Evolutionary conservation across 2,888 invertebrate species (phyloP).

Genomic region (Chrysotoxum bicinctum): DNA sequence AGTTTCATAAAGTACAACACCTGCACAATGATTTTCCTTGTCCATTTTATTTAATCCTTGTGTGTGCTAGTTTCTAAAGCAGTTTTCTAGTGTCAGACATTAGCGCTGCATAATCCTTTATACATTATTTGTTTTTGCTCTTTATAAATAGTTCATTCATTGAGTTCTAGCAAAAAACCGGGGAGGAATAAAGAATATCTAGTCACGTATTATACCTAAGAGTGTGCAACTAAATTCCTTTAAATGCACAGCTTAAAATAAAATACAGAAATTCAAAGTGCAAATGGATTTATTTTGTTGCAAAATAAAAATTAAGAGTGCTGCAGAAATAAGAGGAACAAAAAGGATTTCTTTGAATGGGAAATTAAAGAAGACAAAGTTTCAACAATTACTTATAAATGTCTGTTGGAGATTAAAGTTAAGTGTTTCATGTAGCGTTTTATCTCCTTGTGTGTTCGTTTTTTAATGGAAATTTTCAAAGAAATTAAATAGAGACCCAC

Average conservation of each 20-base stretch:
- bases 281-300: background rate
- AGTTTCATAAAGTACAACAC: background rate
- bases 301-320: background rate
- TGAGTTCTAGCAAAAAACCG: background rate
- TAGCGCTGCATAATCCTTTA: background rate
- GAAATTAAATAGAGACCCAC: background rate
- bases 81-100: background rate
- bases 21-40: background rate
- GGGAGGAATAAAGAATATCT: background rate
- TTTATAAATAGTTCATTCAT: background rate
- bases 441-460: background rate
- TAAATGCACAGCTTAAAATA: background rate
- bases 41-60: constrained; percentile 23
- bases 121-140: background rate
- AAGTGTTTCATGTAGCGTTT: background rate
- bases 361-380: background rate
- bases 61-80: background rate
- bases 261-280: background rate
- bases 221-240: background rate
- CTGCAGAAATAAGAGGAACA: background rate
- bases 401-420: background rate
- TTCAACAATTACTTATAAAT: background rate
- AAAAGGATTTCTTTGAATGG: background rate
- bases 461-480: background rate
- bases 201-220: constrained; percentile 5